phyloP scores from a whole-genome alignment of 2,797 vertebrate genomes.

The Sebastes nivosus region DNA sequence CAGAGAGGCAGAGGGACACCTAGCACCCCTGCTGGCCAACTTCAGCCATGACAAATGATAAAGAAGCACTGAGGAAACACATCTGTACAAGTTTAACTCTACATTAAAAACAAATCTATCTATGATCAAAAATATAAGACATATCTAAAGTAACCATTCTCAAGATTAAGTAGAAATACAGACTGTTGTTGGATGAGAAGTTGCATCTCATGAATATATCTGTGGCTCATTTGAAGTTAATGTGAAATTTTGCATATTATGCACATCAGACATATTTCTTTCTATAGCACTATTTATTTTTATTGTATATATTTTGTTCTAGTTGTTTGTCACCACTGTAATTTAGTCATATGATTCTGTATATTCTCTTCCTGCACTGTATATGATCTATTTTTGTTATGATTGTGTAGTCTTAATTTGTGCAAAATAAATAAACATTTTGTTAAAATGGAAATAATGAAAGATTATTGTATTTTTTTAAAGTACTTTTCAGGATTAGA shows the following conservation, averaged over 20 bases:
- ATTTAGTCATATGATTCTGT: no score
- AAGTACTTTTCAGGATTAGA: not conserved
- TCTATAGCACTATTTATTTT: no score
- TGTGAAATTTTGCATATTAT: not conserved
- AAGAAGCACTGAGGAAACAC: not conserved
- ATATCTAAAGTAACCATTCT: not conserved
- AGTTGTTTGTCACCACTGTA: no score
- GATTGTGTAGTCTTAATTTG: no score
- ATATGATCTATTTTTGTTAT: no score
- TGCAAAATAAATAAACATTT: no score
- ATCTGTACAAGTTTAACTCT: not conserved
- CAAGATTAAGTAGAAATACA: not conserved
- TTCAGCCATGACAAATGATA: not conserved
- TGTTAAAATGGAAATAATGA: not conserved
- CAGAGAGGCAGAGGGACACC: rapidly evolving
- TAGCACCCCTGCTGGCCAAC: constrained; percentile 36
- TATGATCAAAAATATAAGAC: no score
- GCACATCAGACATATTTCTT: no score
- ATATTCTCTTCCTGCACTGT: no score
- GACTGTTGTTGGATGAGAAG: not conserved
- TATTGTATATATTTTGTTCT: no score
- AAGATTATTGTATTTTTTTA: not conserved
- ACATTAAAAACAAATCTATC: not conserved
- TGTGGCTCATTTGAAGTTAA: not conserved
- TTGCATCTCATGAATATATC: not conserved